Evolutionary conservation across 2,888 invertebrate species (phyloP).

Genomic region (Drosophila picticornis): DNA sequence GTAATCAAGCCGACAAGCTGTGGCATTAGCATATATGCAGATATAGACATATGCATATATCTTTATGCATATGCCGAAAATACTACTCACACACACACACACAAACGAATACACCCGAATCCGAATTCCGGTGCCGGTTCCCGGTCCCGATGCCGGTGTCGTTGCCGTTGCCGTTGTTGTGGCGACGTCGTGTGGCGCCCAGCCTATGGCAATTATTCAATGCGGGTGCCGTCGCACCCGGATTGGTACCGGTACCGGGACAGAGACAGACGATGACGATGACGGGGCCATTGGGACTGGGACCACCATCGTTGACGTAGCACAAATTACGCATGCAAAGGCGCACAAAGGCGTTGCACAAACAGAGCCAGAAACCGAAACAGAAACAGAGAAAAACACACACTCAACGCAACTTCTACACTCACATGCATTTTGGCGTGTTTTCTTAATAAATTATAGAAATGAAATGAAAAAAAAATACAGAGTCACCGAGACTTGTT

Average conservation of each 20-base stretch:
- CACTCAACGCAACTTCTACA: constrained; percentile 17
- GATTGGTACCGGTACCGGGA: constrained; percentile 24
- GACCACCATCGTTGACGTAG: constrained; percentile 61
- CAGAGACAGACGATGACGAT: constrained; percentile 9
- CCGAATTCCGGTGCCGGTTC: constrained; percentile 12
- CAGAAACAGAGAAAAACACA: constrained; percentile 7
- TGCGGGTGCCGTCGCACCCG: constrained; percentile 72
- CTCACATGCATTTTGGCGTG: constrained; percentile 61
- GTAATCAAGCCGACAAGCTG: constrained; percentile 78
- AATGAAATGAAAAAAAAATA: constrained; percentile 39
- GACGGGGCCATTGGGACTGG: constrained; percentile 48
- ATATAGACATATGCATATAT: constrained; percentile 50
- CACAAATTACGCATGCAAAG: constrained; percentile 76
- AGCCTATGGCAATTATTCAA: constrained; percentile 80
- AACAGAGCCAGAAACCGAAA: constrained; percentile 25
- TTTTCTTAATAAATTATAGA: constrained; percentile 72
- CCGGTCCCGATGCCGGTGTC: constrained; percentile 9
- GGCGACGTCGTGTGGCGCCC: constrained; percentile 72
- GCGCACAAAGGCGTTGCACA: constrained; percentile 74
- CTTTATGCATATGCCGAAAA: constrained; percentile 46
- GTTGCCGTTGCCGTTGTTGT: constrained; percentile 11
- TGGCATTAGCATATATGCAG: constrained; percentile 78
- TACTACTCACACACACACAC: constrained; percentile 12
- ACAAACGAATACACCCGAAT: constrained; percentile 7
- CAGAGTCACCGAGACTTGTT: constrained; percentile 41